These are phyloP conservation scores for Clusia tigrina DNA, from an alignment of 2,888 invertebrate species.

Conservation along the genomic window DNA sequence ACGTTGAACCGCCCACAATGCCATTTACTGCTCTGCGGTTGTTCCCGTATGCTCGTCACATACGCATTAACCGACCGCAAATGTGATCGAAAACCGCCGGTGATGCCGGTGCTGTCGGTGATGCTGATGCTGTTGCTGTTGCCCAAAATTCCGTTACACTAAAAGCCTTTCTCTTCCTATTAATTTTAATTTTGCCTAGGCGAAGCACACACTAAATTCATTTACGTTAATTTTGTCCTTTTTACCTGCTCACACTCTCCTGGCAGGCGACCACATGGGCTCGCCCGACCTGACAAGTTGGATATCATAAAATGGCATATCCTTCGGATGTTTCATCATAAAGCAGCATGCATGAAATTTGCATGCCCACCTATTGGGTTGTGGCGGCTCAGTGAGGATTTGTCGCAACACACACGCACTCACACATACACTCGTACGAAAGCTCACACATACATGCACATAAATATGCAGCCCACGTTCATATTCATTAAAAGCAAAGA, in stretches of 20 bases:
- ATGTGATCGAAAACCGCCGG: constrained; percentile 5
- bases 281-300: background rate
- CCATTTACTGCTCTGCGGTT: background rate
- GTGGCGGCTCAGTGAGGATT: background rate
- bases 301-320: constrained; percentile 20
- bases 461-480: constrained; percentile 8
- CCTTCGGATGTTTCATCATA: constrained; percentile 10
- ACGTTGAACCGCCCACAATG: too few species aligned
- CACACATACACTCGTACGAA: constrained; percentile 3
- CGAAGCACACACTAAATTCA: constrained; percentile 49
- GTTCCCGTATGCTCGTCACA: background rate
- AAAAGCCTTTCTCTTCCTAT: constrained; percentile 28
- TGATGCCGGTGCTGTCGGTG: background rate
- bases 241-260: constrained; percentile 1
- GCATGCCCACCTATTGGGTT: background rate
- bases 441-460: background rate
- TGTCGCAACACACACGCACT: background rate
- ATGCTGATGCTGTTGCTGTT: too few species aligned
- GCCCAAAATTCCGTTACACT: background rate
- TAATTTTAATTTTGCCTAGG: constrained; percentile 34
- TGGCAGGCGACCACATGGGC: background rate
- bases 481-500: constrained; percentile 7
- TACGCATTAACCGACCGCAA: constrained; percentile 5
- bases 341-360: constrained; percentile 21
- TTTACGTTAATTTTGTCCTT: constrained; percentile 48